Conservation (phyloP, 2,888 invertebrate genomes). For the Protophormia terraenovae region DNA sequence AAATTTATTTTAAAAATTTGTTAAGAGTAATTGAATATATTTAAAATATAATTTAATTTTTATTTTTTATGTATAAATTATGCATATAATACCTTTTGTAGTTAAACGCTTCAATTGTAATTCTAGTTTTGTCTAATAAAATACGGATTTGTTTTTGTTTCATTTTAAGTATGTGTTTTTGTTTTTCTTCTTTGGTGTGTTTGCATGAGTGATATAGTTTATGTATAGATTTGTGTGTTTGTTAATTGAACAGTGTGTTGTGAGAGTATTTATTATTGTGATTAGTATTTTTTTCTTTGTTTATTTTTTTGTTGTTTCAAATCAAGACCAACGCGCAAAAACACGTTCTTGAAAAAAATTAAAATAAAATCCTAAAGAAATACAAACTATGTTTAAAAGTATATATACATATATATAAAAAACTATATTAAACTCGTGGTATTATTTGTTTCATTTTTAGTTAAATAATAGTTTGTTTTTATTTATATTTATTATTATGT, state of each 20-base stretch:
- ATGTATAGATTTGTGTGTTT: background rate
- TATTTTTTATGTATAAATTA: too few species aligned
- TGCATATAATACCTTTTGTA: too few species aligned
- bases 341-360: conserved; percentile 57
- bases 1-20: too few species aligned
- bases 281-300: conserved; percentile 40
- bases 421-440: conserved; percentile 14
- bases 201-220: background rate
- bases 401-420: background rate
- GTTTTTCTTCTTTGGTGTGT: background rate
- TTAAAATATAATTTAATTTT: too few species aligned
- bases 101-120: background rate
- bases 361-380: background rate
- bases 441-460: background rate
- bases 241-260: background rate
- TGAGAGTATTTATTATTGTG: conserved; percentile 29
- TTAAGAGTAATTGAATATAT: too few species aligned
- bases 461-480: conserved; percentile 24
- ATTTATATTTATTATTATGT: conserved; percentile 3
- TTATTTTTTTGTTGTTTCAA: conserved; percentile 18
- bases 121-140: background rate
- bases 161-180: background rate
- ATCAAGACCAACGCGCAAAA: conserved; percentile 58
- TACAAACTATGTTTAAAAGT: conserved; percentile 6
- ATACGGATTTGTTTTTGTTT: background rate